These are phyloP conservation scores for Hirtodrosophila cameraria DNA, from an alignment of 2,888 invertebrate genomes.

Conservation along the genomic window DNA sequence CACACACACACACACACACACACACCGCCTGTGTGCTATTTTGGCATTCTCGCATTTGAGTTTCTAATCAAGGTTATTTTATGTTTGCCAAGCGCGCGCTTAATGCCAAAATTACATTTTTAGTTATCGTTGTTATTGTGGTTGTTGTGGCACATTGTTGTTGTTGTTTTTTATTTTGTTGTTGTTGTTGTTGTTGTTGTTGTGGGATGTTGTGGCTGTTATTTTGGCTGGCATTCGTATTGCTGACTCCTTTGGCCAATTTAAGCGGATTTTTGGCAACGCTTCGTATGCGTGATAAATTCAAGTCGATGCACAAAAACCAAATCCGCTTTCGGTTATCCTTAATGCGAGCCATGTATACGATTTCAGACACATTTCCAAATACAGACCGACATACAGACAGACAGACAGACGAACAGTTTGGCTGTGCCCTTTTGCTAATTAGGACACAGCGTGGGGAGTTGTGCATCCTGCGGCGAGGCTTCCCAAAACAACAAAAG, in stretches of 20 bases:
- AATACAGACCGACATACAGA: too few species aligned
- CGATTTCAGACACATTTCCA: slow-evolving; percentile 36
- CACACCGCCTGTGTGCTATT: slow-evolving; percentile 26
- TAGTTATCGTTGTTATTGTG: slow-evolving; percentile 48
- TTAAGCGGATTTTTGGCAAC: slow-evolving; percentile 53
- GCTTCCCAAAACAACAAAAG: slow-evolving; percentile 28
- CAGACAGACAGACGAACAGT: too few species aligned
- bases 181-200: slow-evolving; percentile 11
- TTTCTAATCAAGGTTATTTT: slow-evolving; percentile 78
- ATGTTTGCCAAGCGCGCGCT: slow-evolving; percentile 67
- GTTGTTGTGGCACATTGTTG: slow-evolving; percentile 1
- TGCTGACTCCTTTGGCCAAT: slow-evolving; percentile 22
- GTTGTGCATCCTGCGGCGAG: slow-evolving; percentile 46
- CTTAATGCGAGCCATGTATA: slow-evolving; percentile 37
- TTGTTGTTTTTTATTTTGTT: slow-evolving; percentile 10
- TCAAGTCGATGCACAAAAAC: slow-evolving; percentile 32
- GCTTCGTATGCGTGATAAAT: slow-evolving; percentile 65
- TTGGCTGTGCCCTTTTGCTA: slow-evolving; percentile 49
- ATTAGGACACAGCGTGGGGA: slow-evolving; percentile 55
- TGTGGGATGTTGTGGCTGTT: slow-evolving; percentile 24
- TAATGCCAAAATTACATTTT: slow-evolving; percentile 80
- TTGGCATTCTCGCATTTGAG: slow-evolving; percentile 65
- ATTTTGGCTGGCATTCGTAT: slow-evolving; percentile 19
- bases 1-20: slow-evolving; percentile 13
- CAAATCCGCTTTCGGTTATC: slow-evolving; percentile 22